These are phyloP conservation scores for Noctua fimbriata DNA, from an alignment of 2,888 invertebrate species.

Conservation along the genomic window DNA sequence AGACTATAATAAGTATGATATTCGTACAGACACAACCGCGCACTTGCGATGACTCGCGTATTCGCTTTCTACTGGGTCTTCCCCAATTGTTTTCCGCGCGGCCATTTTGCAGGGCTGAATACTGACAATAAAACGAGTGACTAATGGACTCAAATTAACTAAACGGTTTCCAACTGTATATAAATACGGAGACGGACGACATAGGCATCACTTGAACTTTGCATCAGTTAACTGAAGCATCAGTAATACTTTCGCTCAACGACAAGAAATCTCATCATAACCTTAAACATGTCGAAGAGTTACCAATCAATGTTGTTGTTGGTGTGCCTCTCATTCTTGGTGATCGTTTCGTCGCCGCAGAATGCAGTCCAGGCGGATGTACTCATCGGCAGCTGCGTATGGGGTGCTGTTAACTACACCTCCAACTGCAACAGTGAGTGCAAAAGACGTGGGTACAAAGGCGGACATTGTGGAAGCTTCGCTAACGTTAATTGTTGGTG, in stretches of 20 bases:
- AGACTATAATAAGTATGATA: not conserved
- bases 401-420: constrained; percentile 70
- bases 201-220: constrained; percentile 21
- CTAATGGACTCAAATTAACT: constrained; percentile 10
- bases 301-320: constrained; percentile 44
- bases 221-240: constrained; percentile 31
- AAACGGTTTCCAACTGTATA: constrained; percentile 14
- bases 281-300: constrained; percentile 41
- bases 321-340: constrained; percentile 65
- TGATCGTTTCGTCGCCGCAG: constrained; percentile 66
- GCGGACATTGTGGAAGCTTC: constrained; percentile 69
- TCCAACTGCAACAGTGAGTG: constrained; percentile 70
- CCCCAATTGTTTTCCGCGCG: not conserved
- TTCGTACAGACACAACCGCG: not conserved
- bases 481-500: constrained; percentile 60
- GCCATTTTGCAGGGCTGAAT: not conserved
- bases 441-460: constrained; percentile 63
- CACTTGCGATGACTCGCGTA: not conserved
- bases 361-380: constrained; percentile 65
- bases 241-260: constrained; percentile 11
- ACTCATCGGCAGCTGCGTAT: constrained; percentile 70
- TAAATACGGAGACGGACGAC: constrained; percentile 12
- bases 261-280: constrained; percentile 3
- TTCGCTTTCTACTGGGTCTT: not conserved
- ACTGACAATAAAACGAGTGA: not conserved